phyloP scores from a whole-genome alignment of 30 jellyfish, hydroid and myxozoan genomes.

The Chironex yamaguchii region DNA sequence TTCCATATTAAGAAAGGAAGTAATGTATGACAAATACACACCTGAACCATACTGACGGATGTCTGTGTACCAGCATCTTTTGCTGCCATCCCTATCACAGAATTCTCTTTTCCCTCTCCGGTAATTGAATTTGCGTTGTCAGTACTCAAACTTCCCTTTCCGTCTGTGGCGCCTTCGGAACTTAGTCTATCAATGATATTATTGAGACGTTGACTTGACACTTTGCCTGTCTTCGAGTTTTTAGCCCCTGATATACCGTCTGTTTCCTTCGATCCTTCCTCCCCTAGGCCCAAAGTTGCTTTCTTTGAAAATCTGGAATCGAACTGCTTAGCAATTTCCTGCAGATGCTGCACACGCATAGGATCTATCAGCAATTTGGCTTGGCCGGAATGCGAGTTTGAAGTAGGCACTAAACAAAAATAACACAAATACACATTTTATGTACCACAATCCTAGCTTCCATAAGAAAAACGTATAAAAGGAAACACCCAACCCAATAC shows the following conservation, averaged over 20 bases:
- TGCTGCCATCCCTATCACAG: neutral
- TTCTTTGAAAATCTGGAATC: neutral
- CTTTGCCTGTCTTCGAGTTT: conserved; percentile 23
- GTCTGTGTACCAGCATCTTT: neutral
- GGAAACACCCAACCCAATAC: too few relatives aligned
- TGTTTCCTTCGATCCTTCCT: neutral
- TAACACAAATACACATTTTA: too few relatives aligned
- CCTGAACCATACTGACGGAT: neutral
- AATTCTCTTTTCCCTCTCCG: neutral
- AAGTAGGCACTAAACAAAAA: too few relatives aligned
- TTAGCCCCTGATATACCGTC: conserved; percentile 22
- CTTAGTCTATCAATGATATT: conserved; percentile 65
- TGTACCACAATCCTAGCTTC: too few relatives aligned
- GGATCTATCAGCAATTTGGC: neutral
- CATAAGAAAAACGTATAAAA: too few relatives aligned
- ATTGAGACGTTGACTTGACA: conserved; percentile 69
- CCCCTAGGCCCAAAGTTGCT: neutral
- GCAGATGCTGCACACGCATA: neutral
- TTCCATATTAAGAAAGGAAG: too few relatives aligned
- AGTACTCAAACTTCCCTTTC: neutral
- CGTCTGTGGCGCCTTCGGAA: conserved; percentile 46
- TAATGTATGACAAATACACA: neutral
- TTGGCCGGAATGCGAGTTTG: too few relatives aligned
- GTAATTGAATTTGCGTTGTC: neutral
- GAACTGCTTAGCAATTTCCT: neutral